phyloP scores from a whole-genome alignment of 2,888 invertebrate species.

The Eupeodes latifasciatus region DNA sequence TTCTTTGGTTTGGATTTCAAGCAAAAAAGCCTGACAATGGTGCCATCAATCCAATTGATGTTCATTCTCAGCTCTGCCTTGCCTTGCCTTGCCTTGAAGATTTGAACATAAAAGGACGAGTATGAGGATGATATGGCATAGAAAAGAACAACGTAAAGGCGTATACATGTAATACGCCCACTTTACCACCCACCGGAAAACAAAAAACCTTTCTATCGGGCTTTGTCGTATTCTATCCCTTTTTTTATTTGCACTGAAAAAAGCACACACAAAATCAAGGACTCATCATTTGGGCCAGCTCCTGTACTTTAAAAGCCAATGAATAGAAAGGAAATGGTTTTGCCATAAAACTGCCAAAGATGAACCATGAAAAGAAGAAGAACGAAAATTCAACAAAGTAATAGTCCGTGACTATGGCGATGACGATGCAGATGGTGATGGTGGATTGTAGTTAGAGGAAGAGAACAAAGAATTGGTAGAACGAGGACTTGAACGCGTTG shows the following conservation, averaged over 20 bases:
- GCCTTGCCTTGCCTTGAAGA: neutral
- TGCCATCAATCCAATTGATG: constrained; percentile 65
- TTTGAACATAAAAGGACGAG: constrained; percentile 52
- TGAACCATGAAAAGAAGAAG: constrained; percentile 54
- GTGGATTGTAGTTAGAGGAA: neutral
- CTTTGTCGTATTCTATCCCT: constrained; percentile 50
- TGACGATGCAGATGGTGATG: constrained; percentile 3
- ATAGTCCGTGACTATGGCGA: constrained; percentile 69
- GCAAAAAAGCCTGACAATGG: constrained; percentile 39
- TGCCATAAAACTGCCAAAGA: constrained; percentile 64
- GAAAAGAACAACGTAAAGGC: constrained; percentile 52
- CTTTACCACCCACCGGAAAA: constrained; percentile 56
- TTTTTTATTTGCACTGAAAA: constrained; percentile 22
- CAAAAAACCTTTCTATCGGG: constrained; percentile 53
- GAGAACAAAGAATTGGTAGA: neutral
- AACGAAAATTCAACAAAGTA: constrained; percentile 66
- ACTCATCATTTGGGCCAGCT: constrained; percentile 50
- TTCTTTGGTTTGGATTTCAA: constrained; percentile 17
- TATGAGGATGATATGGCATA: constrained; percentile 14
- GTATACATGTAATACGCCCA: constrained; percentile 48
- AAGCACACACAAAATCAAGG: constrained; percentile 21
- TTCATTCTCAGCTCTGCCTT: constrained; percentile 52
- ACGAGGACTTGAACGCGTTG: constrained; percentile 21
- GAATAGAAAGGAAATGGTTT: constrained; percentile 71
- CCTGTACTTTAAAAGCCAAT: constrained; percentile 68